Evolutionary conservation across 2,797 vertebrate species (phyloP), one percentile per base, ranked within the genome.

Genomic region (Epinephelus malabaricus): DNA sequence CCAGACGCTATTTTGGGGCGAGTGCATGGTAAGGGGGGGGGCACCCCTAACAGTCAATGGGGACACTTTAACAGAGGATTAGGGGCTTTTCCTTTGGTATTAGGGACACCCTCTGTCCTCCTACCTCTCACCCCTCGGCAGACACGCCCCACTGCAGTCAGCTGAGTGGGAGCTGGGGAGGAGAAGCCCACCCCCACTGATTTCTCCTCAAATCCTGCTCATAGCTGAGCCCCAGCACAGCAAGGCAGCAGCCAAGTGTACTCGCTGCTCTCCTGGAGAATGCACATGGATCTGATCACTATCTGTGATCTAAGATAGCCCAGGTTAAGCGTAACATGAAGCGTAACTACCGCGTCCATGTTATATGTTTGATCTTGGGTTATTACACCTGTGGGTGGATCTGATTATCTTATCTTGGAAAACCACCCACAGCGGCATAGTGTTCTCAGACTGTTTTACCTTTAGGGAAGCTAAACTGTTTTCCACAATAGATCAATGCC

Each of bases 1-100:
- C 40, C 83, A 85, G 87, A 88, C 46, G 61, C 80, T 89, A 75
- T 92, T 89, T 82, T 61, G 45, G 71, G 82, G 65, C 4, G 11
- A 25, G 53, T 25, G 30, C 50, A 69, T 45, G 34, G 34, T 34
- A 1, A 8, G 1, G 34, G 34, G 21, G 14, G 19, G 66, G 21
- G 58, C 45, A 60, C 74, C 40, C 43, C 19, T 23, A 70, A 67
- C 76, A 64, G 30, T 86, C 82, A 91, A 88, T 82, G 86, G 78
- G 85, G 88, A 89, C 88, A 90, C 76, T 87, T 86, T 78, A 76
- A 86, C 86, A 85, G 76, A 71, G 91, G 92, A 94, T 95, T 95
- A 95, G 83, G 85, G 88, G 89, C 80, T 87, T 91, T 91, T 85
- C 76, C 83, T 68, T 69, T 76, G 84, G 90, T 88, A 95, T 93